Evolutionary conservation across 2,888 invertebrate genomes (phyloP).

Genomic region (Andrena trimmerana): DNA sequence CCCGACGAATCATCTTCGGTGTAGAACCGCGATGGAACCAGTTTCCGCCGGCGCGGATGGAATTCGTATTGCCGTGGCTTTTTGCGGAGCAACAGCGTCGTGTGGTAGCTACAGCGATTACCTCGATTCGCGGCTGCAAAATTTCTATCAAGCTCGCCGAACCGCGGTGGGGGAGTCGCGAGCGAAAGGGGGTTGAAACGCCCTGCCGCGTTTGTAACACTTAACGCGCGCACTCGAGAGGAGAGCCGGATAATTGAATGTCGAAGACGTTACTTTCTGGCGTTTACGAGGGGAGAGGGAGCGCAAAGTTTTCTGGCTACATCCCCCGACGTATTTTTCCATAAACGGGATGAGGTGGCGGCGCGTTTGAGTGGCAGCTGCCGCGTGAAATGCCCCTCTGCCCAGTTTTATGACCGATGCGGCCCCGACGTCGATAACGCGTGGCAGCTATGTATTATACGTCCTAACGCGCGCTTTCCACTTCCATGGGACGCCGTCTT

Average conservation of each 20-base stretch:
- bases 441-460: not conserved
- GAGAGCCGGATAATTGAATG: slow-evolving; percentile 61
- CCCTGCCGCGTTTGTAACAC: slow-evolving; percentile 32
- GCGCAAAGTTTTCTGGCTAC: slow-evolving; percentile 53
- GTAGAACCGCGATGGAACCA: not conserved
- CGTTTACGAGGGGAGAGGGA: slow-evolving; percentile 15
- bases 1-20: not conserved
- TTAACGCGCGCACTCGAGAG: slow-evolving; percentile 49
- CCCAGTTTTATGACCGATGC: slow-evolving; percentile 74
- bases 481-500: not conserved
- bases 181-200: slow-evolving; percentile 35
- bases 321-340: slow-evolving; percentile 42
- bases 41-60: slow-evolving; percentile 8
- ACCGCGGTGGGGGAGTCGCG: slow-evolving; percentile 30
- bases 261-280: slow-evolving; percentile 57
- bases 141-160: slow-evolving; percentile 13
- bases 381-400: slow-evolving; percentile 71
- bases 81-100: not conserved
- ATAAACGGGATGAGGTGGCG: slow-evolving; percentile 54
- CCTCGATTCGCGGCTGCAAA: not conserved
- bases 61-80: too few relatives aligned
- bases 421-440: slow-evolving; percentile 65
- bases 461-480: not conserved
- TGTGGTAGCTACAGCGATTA: not conserved
- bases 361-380: slow-evolving; percentile 72